Evolutionary conservation across 2,113 vertebrate species (phyloP).

Genomic region (Ceyx cyanopectus): DNA sequence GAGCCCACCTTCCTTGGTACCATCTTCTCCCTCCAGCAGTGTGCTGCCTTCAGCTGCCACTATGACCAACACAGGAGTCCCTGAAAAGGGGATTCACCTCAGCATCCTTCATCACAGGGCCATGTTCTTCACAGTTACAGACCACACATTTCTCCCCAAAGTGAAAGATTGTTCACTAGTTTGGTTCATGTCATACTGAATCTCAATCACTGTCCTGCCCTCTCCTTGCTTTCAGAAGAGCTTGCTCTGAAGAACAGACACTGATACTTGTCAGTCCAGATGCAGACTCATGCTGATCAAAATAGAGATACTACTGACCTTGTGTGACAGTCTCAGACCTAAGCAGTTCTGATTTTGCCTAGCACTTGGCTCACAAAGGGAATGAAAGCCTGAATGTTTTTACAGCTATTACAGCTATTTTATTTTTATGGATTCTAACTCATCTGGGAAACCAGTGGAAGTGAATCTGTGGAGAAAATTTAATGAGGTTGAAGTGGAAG

Average conservation of each 20-base stretch:
- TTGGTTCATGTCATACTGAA: neutral
- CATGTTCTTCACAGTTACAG: neutral
- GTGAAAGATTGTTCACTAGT: neutral
- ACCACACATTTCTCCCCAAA: neutral
- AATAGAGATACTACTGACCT: neutral
- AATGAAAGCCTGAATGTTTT: neutral
- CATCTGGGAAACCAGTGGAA: neutral
- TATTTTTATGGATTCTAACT: neutral
- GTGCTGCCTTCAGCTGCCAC: neutral
- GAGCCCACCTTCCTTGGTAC: neutral
- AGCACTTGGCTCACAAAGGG: neutral
- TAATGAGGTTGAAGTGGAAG: slow-evolving; percentile 22
- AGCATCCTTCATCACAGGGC: neutral
- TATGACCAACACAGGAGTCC: neutral
- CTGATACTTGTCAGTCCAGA: neutral
- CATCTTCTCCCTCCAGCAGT: neutral
- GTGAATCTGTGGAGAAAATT: slow-evolving; percentile 11
- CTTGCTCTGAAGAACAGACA: neutral
- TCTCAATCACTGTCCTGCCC: neutral
- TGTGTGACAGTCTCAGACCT: neutral
- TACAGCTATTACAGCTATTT: slow-evolving; percentile 4
- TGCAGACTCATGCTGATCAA: neutral
- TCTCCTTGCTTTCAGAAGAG: neutral
- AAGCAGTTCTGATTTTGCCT: neutral
- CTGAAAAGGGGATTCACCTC: neutral